Evolutionary conservation across 2,113 vertebrate genomes (phyloP), one percentile per base, ranked within the genome.

Genomic region (Romanogobio albipinnatus): DNA sequence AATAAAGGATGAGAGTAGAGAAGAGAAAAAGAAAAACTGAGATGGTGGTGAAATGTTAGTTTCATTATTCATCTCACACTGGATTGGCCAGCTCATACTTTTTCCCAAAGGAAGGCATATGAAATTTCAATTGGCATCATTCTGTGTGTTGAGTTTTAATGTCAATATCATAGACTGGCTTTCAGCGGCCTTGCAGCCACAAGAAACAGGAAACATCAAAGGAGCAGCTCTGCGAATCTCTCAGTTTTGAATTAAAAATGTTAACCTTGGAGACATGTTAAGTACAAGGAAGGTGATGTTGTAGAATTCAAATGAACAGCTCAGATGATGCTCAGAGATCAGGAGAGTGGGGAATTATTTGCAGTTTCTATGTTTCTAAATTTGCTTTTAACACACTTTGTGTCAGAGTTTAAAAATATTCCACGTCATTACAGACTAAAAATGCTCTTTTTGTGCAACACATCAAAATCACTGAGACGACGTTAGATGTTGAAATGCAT

Each of bases 101-200:
- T 92, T 88, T 90, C 92, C 88, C 89, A 82, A 93, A 93, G 94
- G 93, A 92, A 92, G 90, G 90, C 79, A 91, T 91, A 91, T 95
- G 90, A 94, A 95, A 95, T 95, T 95, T 94, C 93, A 94, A 93
- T 94, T 94, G 93, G 92, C 93, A 93, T 92, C 92, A 93, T 93
- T 94, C 93, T 94, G 91, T 94, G 93, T 92, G 93, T 94, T 93
- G 92, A 92, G 94, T 94, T 94, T 93, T 93, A 94, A 94, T 94
- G 93, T 94, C 94, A 95, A 94, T 95, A 94, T 94, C 84, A 94
- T 91, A 92, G 91, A 91, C 89, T 87, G 87, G 90, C 90, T 93
- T 86, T 92, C 88, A 91, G 87, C 90, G 86, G 93, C 89, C 93
- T 93, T 62, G 89, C 93, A 91, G 91, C 92, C 92, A 94, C 93